phyloP scores from a whole-genome alignment of 2,888 invertebrate species.

The Chouioia cunea region DNA sequence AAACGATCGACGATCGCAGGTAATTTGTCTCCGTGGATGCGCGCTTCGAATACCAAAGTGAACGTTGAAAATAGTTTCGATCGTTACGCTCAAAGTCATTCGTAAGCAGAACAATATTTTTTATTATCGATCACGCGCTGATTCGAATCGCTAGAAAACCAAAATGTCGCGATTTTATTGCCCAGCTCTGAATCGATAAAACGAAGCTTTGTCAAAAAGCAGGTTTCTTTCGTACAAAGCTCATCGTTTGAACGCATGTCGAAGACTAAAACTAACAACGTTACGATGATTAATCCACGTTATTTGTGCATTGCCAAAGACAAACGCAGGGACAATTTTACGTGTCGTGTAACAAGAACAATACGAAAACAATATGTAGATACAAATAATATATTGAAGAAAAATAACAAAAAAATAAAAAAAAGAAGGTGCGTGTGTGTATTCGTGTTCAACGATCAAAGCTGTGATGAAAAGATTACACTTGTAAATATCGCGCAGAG shows the following conservation, averaged over 20 bases:
- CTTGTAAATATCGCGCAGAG: slow-evolving; percentile 38
- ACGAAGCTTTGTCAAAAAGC: too few relatives aligned
- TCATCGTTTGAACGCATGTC: slow-evolving; percentile 5
- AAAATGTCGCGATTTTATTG: too few relatives aligned
- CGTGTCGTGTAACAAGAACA: slow-evolving; percentile 20
- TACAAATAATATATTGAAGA: slow-evolving; percentile 3
- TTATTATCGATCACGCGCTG: too few relatives aligned
- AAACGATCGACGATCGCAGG: too few relatives aligned
- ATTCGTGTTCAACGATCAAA: slow-evolving; percentile 47
- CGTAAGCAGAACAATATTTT: too few relatives aligned
- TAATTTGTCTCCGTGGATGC: too few relatives aligned
- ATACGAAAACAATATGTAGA: neutral
- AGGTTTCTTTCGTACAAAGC: slow-evolving; percentile 6
- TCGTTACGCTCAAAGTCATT: too few relatives aligned
- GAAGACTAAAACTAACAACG: slow-evolving; percentile 19
- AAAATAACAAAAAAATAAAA: slow-evolving; percentile 2
- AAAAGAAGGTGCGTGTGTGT: slow-evolving; percentile 23
- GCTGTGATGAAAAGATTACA: slow-evolving; percentile 45
- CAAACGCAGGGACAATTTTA: slow-evolving; percentile 31
- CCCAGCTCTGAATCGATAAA: too few relatives aligned
- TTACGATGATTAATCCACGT: slow-evolving; percentile 17
- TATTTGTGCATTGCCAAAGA: slow-evolving; percentile 47
- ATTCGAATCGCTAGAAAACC: too few relatives aligned
- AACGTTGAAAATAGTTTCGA: too few relatives aligned
- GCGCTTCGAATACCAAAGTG: too few relatives aligned